Evolutionary conservation across 2,113 vertebrate species (phyloP), one percentile per base, ranked within the genome.

Genomic region (Danionella cerebrum): DNA sequence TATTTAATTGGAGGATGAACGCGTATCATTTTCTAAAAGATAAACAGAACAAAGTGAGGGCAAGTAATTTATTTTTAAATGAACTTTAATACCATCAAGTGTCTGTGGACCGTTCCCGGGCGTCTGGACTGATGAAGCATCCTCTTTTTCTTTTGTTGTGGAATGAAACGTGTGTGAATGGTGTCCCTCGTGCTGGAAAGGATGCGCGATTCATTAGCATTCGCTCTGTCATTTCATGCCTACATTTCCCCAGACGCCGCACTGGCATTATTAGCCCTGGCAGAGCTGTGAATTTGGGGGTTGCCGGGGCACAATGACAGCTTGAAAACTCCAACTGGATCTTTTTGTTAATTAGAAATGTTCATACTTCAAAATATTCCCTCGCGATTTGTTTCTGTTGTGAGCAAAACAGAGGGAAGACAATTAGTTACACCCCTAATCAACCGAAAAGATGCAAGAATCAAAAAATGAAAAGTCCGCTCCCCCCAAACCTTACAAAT

Each of bases 291-390:
- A 76, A 75, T 82, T 85, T 77, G 75, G 78, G 79, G n/a, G n/a
- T 77, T 80, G 82, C 78, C 79, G 67, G 72, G 69, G 77, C 82
- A 83, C 80, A 85, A 72, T 67, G 77, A 83, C 80, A 75, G 71
- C 73, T 78, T 78, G 74, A 76, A 79, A 83, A 82, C 74, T 77
- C 80, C 84, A 78, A 78, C 70, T 54, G 58, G 58, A 33, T 76
- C 62, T 78, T 79, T 80, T 81, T 81, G 82, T 83, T 88, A 84
- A 86, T 88, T 84, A 84, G 80, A 79, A 77, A 80, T 83, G 83
- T 79, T 79, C 75, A 79, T 78, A 83, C 81, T 80, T 85, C 83
- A 83, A 85, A 84, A 84, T 84, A 85, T 82, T 83, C 80, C 77
- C 11, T 78, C n/a, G n/a, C n/a, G n/a, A n/a, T 65, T 33, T 75